Percentiles rank a stretch among this genome's conserved stretches.
phyloP scores from a whole-genome alignment of 1,140 invertebrate species.

The Macrobrachium rosenbergii region DNA sequence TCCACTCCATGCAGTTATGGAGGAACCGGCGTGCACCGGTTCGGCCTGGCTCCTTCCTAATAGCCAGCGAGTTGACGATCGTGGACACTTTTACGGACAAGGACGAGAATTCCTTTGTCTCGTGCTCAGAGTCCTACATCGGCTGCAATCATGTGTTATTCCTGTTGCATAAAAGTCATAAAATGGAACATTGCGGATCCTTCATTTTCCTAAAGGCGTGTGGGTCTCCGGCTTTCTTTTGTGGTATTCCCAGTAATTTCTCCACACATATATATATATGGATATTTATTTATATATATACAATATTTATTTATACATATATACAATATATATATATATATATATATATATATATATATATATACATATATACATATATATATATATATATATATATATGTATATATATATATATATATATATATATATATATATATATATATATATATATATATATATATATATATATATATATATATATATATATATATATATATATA shows the following conservation, averaged over 20 bases:
- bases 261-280: background rate
- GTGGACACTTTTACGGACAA: no score
- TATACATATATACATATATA: conserved; percentile 23
- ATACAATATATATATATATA: conserved; percentile 1
- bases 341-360: conserved; percentile 18
- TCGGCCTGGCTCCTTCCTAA: no score
- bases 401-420: conserved; percentile 27
- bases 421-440: conserved; percentile 7
- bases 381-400: conserved; percentile 24
- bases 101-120: no score
- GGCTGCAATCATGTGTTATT: background rate
- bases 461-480: conserved; percentile 22
- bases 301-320: background rate
- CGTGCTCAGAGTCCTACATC: no score
- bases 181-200: no score
- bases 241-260: no score
- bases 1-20: no score
- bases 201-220: no score
- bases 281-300: conserved; percentile 12
- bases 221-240: no score
- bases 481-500: background rate
- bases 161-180: no score
- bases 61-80: no score
- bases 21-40: no score
- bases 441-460: background rate